Evolutionary conservation across 2,888 invertebrate species (phyloP).

Genomic region (Caenorhabditis doughertyi): DNA sequence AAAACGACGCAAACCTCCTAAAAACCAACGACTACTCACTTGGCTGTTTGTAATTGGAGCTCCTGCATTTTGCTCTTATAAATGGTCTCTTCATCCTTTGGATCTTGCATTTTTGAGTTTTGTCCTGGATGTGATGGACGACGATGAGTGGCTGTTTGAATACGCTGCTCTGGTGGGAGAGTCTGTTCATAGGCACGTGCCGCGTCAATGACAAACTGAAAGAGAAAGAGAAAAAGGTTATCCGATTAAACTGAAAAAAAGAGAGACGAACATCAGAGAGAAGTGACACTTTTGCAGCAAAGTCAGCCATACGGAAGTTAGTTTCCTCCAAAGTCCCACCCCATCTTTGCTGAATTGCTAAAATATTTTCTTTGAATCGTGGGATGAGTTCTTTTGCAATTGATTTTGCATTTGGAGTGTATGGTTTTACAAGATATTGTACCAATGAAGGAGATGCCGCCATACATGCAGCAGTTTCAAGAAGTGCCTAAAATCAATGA

Average conservation of each 20-base stretch:
- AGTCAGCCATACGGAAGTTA: conserved; percentile 81
- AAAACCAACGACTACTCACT: conserved; percentile 28
- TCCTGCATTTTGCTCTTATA: conserved; percentile 58
- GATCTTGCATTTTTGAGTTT: conserved; percentile 24
- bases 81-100: conserved; percentile 52
- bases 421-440: conserved; percentile 77
- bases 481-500: too few species aligned
- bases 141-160: conserved; percentile 72
- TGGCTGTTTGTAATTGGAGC: conserved; percentile 62
- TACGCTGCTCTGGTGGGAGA: conserved; percentile 78
- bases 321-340: conserved; percentile 78
- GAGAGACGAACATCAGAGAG: conserved; percentile 72
- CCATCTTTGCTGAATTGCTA: conserved; percentile 74
- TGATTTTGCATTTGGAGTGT: conserved; percentile 74
- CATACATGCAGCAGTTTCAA: conserved; percentile 79
- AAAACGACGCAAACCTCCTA: neutral
- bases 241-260: neutral
- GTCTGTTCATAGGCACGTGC: conserved; percentile 66
- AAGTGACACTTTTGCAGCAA: conserved; percentile 75
- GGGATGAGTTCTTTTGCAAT: conserved; percentile 81
- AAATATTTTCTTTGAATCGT: conserved; percentile 78
- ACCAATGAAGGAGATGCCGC: conserved; percentile 74
- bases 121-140: conserved; percentile 34
- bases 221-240: conserved; percentile 1
- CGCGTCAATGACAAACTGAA: conserved; percentile 64